Evolutionary conservation across 2,888 invertebrate species (phyloP).

Genomic region (Rhyacophila evoluta): DNA sequence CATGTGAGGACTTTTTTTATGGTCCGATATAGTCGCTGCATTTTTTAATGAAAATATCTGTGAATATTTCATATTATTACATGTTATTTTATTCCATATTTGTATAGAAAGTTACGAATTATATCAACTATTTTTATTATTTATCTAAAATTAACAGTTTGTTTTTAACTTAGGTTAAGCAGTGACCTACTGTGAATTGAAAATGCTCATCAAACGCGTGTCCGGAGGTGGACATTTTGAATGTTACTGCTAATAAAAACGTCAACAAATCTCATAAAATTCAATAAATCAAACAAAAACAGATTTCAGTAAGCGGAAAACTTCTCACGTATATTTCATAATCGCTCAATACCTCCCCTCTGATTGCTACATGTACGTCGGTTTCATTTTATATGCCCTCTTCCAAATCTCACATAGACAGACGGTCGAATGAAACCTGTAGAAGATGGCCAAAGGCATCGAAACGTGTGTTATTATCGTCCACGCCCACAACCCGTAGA

Average conservation of each 20-base stretch:
- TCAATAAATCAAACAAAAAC: conserved; percentile 12
- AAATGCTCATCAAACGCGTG: not conserved
- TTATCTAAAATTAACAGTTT: too few species aligned
- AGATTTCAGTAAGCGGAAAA: conserved; percentile 39
- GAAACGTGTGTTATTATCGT: conserved; percentile 95
- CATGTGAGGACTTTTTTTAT: too few species aligned
- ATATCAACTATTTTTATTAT: too few species aligned
- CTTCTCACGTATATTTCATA: conserved; percentile 58
- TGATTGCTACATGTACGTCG: conserved; percentile 82
- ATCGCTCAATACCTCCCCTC: conserved; percentile 62
- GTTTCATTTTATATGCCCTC: conserved; percentile 92
- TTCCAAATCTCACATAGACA: conserved; percentile 98
- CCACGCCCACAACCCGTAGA: conserved; percentile 96
- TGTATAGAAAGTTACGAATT: too few species aligned
- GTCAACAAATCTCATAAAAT: conserved; percentile 8
- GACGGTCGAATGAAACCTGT: conserved; percentile 94
- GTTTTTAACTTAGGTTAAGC: too few species aligned
- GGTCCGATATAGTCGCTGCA: too few species aligned
- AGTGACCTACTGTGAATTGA: not conserved
- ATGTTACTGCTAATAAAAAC: conserved; percentile 3
- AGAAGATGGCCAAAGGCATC: conserved; percentile 93
- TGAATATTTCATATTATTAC: too few species aligned
- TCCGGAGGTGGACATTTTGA: not conserved
- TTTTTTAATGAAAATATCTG: too few species aligned
- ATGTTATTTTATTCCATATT: too few species aligned